phyloP scores from a whole-genome alignment of 2,113 vertebrate genomes.

The Sylvicapra grimmia region DNA sequence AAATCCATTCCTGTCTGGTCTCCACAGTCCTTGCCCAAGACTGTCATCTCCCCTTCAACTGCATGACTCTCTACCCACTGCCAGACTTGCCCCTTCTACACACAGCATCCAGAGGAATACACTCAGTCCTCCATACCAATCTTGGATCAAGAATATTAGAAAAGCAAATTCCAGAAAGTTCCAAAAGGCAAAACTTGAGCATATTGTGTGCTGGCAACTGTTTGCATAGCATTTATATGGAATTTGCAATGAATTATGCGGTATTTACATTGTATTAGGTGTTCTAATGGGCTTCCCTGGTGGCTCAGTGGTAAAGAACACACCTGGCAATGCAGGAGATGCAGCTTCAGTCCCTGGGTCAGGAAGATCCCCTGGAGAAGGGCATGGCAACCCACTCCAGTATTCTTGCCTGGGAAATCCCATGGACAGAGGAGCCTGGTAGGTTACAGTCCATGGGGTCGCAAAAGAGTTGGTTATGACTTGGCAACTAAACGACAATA shows the following conservation, averaged over 20 bases:
- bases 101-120: neutral
- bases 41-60: neutral
- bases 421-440: neutral
- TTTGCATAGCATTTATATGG: neutral
- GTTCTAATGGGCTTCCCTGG: neutral
- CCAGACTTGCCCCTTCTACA: neutral
- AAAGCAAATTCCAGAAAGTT: neutral
- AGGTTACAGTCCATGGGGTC: neutral
- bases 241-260: neutral
- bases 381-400: neutral
- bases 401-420: neutral
- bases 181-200: neutral
- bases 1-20: neutral
- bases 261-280: neutral
- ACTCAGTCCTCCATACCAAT: neutral
- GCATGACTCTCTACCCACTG: neutral
- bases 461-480: neutral
- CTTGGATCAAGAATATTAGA: neutral
- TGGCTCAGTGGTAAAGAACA: neutral
- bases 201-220: neutral
- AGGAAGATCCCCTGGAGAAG: neutral
- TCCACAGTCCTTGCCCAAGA: neutral
- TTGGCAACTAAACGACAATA: neutral
- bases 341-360: neutral
- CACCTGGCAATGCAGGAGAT: neutral